Evolutionary conservation across 2,888 invertebrate genomes (phyloP), one percentile per base, ranked within the genome.

Genomic region (Agrilus mali): DNA sequence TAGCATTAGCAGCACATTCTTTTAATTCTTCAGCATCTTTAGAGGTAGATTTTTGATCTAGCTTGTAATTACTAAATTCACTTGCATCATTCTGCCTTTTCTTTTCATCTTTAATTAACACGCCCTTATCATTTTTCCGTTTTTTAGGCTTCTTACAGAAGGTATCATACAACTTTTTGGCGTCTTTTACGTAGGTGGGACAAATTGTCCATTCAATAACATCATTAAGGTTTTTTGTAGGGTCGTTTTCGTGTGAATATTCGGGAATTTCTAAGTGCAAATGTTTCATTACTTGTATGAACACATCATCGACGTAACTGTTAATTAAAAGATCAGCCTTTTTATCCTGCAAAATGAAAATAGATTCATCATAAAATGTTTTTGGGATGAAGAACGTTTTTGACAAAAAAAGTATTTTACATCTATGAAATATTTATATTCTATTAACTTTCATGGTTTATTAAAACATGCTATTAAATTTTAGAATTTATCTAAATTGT

Each of bases 291-390:
- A 93, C 71, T 59, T 77, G 78, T 45, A 72, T 70, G 56, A 93
- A 69, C 38, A 95, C 77, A 43, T 80, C 79, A 64, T 96, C 95
- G 1, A 94, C 88, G 66, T 89, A 94, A 13, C 84, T 78, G 58
- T 90, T 83, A 51, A 96, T 90, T 38, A 86, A 74, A 45, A 96
- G 66, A 65, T 93, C 86, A 17, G 93, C 87, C 68, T 90, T 88
- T 60, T 86, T 86, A 60, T 95, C 92, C 88, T 89, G 60, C 36
- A 74, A 73, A 54, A 48, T 49, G 47, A n/a, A 47, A 47, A 47
- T n/a, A n/a, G n/a, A n/a, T n/a, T n/a, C n/a, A 42, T 20, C 33
- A 36, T 44, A 45, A 42, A 44, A 36, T n/a, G 16, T 35, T 45
- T 33, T 43, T 20, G 33, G 13, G n/a, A n/a, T n/a, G n/a, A n/a